A percentile compares a stretch with the other conserved stretches of the same genome.
phyloP scores from a whole-genome alignment of 2,113 vertebrate genomes.

The Pedetes capensis region DNA sequence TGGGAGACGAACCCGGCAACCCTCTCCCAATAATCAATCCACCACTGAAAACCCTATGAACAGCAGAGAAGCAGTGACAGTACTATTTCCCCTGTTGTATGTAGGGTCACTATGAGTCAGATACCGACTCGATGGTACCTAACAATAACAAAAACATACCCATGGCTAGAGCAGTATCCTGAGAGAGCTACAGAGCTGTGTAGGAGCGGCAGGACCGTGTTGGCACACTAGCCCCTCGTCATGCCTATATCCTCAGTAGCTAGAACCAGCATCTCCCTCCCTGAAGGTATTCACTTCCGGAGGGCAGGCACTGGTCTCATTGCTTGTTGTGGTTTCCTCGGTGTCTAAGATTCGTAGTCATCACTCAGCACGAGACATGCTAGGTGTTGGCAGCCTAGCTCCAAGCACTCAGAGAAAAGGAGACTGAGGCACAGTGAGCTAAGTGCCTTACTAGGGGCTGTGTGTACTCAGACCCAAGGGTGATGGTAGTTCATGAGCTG shows the following conservation, averaged over 20 bases:
- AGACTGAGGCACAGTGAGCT: background rate
- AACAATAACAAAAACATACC: too few species aligned
- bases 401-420: background rate
- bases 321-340: background rate
- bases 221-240: background rate
- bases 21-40: too few species aligned
- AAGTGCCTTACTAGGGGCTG: background rate
- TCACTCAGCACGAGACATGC: background rate
- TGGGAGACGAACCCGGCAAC: too few species aligned
- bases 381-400: background rate
- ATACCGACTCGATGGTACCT: too few species aligned
- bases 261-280: background rate
- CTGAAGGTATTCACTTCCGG: background rate
- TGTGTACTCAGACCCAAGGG: background rate
- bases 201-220: background rate
- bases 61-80: too few species aligned
- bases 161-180: background rate
- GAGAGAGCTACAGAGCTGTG: background rate
- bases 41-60: too few species aligned
- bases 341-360: background rate
- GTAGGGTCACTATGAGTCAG: too few species aligned
- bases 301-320: background rate
- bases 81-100: too few species aligned
- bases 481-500: background rate
- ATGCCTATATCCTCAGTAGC: background rate